These are phyloP conservation scores for Gymnogyps californianus DNA, from an alignment of 2,113 vertebrate species.

Conservation along the genomic window DNA sequence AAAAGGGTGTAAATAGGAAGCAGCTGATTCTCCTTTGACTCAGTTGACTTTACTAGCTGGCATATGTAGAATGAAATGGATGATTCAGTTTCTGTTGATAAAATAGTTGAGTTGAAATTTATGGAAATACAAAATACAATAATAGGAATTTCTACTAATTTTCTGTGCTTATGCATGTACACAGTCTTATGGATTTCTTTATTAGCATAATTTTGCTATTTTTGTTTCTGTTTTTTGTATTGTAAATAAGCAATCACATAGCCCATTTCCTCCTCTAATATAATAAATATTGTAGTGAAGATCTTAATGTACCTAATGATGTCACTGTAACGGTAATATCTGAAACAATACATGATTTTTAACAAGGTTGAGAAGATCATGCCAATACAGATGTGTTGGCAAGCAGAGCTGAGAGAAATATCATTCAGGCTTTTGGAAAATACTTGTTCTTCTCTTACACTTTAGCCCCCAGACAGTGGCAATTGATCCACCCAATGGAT, in stretches of 20 bases:
- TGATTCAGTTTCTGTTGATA: conserved; percentile 39
- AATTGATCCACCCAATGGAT: neutral
- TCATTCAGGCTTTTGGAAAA: neutral
- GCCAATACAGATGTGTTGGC: neutral
- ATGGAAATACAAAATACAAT: neutral
- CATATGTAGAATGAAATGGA: neutral
- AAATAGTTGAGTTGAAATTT: conserved; percentile 5
- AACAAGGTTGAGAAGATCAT: neutral
- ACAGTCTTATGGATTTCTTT: neutral
- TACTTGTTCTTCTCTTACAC: neutral
- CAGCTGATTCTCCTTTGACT: conserved; percentile 23
- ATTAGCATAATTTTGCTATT: neutral
- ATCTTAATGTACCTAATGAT: neutral
- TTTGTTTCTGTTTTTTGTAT: neutral
- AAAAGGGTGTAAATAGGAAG: neutral
- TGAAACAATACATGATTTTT: neutral
- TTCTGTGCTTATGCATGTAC: neutral
- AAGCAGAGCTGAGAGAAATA: neutral
- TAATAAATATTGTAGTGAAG: neutral
- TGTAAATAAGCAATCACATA: neutral
- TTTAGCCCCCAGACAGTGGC: neutral
- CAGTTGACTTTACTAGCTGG: conserved; percentile 24
- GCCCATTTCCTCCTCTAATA: conserved; percentile 1
- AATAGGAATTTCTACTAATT: neutral
- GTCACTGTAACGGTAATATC: neutral